Base-by-base conservation (phyloP, 2,797 vertebrate species). In the Okamejei kenojei region DNA sequence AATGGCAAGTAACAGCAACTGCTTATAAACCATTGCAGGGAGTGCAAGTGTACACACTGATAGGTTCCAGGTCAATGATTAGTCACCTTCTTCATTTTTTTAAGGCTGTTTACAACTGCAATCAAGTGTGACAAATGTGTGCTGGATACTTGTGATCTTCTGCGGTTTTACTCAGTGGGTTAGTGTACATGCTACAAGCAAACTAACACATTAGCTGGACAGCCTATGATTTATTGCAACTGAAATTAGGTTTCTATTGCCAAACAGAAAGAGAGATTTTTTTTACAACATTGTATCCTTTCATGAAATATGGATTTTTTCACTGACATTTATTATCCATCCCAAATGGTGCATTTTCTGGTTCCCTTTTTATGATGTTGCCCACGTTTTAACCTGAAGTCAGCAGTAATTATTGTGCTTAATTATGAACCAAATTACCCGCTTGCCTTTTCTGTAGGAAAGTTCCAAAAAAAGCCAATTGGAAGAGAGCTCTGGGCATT, bases 31-130 rank as follows among this genome's bases (percentile, higher is more conserved):
- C 1, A 15, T 58, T n/a, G 11, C 65, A 68, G 1, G 84, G 84
- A 21, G 15, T 54, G 15, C 26, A n/a, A 29, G 17, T 61, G 82
- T 35, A 88, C 61, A 68, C 21, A 8, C 73, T 76, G 17, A 17
- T 0, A 32, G 32, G 84, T 32, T 88, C 29, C 29, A 38, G 61
- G 58, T 86, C 82, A 65, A 58, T 58, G 77, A 93, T n/a, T 54
- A 45, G 92, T 32, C 8, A 65, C 32, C 4, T 58, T 76, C n/a
- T 93, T 19, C 45, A 80, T 11, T 45, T 58, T 54, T 93, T 76
- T 77, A 88, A 35, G n/a, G 61, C 63, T 68, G 84, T 88, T 88
- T 88, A 68, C 84, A 65, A 35, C n/a, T 88, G 61, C 19, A 88
- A 68, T 88, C 13, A 65, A 68, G 84, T 88, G 84, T 68, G 63